A percentile compares a stretch with the other conserved stretches of the same genome.
Evolutionary conservation across 2,888 invertebrate genomes (phyloP).

Genomic region (Cylloceria caligata): DNA sequence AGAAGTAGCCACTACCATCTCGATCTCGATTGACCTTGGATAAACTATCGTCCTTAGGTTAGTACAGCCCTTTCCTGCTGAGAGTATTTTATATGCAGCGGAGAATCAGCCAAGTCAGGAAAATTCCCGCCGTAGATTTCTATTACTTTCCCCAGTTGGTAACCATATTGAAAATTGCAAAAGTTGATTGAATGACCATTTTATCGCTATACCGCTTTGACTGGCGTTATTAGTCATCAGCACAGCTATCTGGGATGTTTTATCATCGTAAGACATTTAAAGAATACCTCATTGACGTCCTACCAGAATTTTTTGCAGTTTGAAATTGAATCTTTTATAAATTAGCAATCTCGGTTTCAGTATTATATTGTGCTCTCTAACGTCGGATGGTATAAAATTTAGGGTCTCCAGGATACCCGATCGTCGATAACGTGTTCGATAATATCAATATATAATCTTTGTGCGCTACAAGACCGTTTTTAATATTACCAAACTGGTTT

Average conservation of each 20-base stretch:
- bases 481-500: not conserved
- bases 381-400: too few species aligned
- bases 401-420: not conserved
- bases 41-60: constrained; percentile 7
- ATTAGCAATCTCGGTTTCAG: too few species aligned
- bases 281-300: not conserved
- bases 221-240: not conserved
- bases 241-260: not conserved
- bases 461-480: not conserved
- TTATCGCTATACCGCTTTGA: not conserved
- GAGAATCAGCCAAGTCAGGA: constrained; percentile 6
- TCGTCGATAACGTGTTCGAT: not conserved
- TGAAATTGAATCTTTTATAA: too few species aligned
- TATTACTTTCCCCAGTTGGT: not conserved
- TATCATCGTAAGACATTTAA: not conserved
- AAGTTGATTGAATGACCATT: constrained; percentile 3
- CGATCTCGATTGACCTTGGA: not conserved
- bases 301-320: not conserved
- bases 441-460: not conserved
- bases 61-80: not conserved
- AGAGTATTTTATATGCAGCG: not conserved
- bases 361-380: too few species aligned
- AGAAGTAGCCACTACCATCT: constrained; percentile 4
- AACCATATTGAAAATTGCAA: too few species aligned
- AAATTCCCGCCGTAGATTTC: not conserved